Conservation (phyloP, 2,797 vertebrate genomes). For the Gallinago nigripennis region DNA sequence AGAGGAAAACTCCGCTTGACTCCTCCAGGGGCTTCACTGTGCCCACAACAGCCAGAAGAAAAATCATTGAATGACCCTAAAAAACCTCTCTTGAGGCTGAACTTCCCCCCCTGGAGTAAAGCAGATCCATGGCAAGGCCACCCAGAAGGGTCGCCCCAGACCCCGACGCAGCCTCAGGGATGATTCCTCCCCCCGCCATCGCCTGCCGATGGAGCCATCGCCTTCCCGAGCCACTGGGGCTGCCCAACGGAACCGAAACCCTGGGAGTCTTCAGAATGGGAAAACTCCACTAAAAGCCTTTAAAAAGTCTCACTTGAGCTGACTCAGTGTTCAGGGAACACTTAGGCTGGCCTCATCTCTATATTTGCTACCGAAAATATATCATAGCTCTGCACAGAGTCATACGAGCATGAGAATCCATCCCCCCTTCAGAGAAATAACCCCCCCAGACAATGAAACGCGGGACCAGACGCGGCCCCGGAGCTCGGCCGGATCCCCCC, state of each 20-base stretch:
- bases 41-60: not conserved
- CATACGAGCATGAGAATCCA: not conserved
- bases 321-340: not conserved
- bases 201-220: accelerated
- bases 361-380: not conserved
- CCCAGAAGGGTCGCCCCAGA: not conserved
- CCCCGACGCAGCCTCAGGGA: not conserved
- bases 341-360: not conserved
- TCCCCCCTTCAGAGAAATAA: not conserved
- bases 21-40: not conserved
- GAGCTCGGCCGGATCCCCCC: not conserved
- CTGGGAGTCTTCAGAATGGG: not conserved
- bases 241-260: not conserved
- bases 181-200: not conserved
- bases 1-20: not conserved
- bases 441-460: not conserved
- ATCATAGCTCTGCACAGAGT: not conserved
- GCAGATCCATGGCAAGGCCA: not conserved
- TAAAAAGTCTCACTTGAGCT: not conserved
- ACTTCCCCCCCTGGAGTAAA: not conserved
- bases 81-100: not conserved
- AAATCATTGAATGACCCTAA: not conserved
- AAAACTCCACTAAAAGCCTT: not conserved
- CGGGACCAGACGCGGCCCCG: accelerated
- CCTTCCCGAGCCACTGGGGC: not conserved